Evolutionary conservation across 2,888 invertebrate genomes (phyloP).

Genomic region (Orgyia antiqua): DNA sequence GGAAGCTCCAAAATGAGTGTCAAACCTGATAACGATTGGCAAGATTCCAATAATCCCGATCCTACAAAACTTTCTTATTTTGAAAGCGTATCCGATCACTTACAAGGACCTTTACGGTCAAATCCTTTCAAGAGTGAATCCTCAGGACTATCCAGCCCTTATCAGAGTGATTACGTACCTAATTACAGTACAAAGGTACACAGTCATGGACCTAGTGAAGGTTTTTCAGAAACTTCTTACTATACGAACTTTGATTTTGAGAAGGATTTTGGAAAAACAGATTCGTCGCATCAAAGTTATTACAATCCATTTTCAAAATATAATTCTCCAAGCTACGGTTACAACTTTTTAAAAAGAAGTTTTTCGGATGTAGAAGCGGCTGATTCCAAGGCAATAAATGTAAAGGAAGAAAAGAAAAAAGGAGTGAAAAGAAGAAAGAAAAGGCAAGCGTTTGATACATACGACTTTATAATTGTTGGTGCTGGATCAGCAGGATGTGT

Average conservation of each 20-base stretch:
- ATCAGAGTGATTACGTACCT: too few species aligned
- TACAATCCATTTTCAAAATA: conserved; percentile 20
- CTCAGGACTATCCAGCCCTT: conserved; percentile 28
- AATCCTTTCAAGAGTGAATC: conserved; percentile 9
- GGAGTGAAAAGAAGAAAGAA: conserved; percentile 39
- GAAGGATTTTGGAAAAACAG: conserved; percentile 1
- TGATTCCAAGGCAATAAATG: conserved; percentile 30
- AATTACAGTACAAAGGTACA: conserved; percentile 23
- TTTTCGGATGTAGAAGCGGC: conserved; percentile 37
- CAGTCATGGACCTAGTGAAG: conserved; percentile 34
- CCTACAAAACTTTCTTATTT: conserved; percentile 5
- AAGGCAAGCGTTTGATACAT: conserved; percentile 51
- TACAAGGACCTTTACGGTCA: conserved; percentile 16
- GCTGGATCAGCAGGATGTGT: conserved; percentile 84
- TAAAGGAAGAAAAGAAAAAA: conserved; percentile 35
- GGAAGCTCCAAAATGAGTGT: conserved; percentile 57
- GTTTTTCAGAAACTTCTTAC: conserved; percentile 33
- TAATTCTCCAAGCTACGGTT: conserved; percentile 9
- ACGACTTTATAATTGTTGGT: conserved; percentile 81
- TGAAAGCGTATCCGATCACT: conserved; percentile 4
- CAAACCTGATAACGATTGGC: conserved; percentile 17
- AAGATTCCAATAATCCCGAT: conserved; percentile 2
- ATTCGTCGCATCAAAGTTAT: conserved; percentile 5
- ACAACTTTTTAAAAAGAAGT: conserved; percentile 26
- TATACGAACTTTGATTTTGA: conserved; percentile 30